A percentile compares a stretch with the other conserved stretches of the same genome.
These are phyloP conservation scores for Phoebastria nigripes DNA, from an alignment of 2,797 vertebrate genomes.

Conservation along the genomic window DNA sequence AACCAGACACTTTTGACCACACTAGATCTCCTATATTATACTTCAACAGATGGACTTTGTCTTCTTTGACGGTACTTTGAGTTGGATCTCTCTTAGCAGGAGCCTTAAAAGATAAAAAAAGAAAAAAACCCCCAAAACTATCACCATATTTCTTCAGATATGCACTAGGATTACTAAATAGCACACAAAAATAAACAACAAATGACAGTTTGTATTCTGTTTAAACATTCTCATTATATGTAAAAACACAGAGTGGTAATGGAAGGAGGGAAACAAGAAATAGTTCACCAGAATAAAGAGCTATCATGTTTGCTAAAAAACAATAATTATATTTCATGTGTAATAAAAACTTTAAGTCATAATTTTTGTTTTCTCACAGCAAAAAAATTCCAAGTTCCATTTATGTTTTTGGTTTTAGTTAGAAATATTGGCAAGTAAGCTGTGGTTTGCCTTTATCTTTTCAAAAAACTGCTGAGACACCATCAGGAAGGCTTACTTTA, in stretches of 20 bases:
- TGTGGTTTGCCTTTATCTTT: background rate
- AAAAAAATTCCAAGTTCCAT: background rate
- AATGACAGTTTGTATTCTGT: background rate
- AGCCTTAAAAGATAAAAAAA: constrained; percentile 47
- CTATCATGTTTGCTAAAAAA: background rate
- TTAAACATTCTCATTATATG: background rate
- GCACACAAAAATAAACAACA: background rate
- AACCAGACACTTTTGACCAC: constrained; percentile 96
- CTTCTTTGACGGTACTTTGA: constrained; percentile 51
- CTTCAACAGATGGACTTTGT: constrained; percentile 60
- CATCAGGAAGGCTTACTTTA: background rate
- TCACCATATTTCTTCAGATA: background rate
- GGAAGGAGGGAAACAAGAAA: background rate
- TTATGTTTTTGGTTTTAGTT: background rate
- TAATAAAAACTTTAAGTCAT: background rate
- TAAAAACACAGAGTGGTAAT: background rate
- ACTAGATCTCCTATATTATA: constrained; percentile 88
- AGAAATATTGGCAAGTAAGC: background rate
- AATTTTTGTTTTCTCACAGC: background rate
- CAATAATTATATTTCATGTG: background rate
- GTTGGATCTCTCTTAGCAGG: constrained; percentile 67
- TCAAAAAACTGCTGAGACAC: background rate
- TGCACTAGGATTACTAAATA: background rate
- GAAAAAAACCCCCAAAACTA: background rate
- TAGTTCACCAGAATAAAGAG: background rate